Conservation (phyloP, 2,888 invertebrate species). For the Drosophila tripunctata region DNA sequence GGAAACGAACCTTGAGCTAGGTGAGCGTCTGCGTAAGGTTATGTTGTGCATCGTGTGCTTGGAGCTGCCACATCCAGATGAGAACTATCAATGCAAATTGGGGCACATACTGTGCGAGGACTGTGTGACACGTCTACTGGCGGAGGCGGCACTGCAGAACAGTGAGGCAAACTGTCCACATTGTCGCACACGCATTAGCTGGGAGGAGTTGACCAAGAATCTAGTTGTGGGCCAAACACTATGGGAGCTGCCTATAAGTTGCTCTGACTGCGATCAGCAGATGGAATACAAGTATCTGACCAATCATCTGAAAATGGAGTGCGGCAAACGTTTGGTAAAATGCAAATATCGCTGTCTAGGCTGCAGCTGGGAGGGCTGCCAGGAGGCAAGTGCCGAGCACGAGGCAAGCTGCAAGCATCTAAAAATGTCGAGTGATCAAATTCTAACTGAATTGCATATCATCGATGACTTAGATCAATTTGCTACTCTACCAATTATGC, state of each 20-base stretch:
- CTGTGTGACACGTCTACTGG: slow-evolving; percentile 44
- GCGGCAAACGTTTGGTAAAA: slow-evolving; percentile 24
- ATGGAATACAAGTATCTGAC: slow-evolving; percentile 17
- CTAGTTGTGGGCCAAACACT: slow-evolving; percentile 30
- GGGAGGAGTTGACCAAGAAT: slow-evolving; percentile 20
- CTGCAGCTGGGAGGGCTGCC: slow-evolving; percentile 38
- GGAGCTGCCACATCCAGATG: slow-evolving; percentile 48
- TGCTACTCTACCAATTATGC: fast-evolving
- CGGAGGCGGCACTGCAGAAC: slow-evolving; percentile 19
- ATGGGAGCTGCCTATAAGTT: slow-evolving; percentile 39
- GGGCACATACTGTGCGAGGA: slow-evolving; percentile 52
- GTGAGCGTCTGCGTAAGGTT: slow-evolving; percentile 39
- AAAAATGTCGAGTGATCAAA: slow-evolving; percentile 11
- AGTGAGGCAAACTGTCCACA: slow-evolving; percentile 30
- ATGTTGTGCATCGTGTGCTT: slow-evolving; percentile 50
- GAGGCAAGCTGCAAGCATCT: slow-evolving; percentile 10
- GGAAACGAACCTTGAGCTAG: slow-evolving; percentile 13
- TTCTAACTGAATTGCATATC: background rate
- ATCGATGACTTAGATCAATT: background rate
- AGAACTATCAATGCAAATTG: slow-evolving; percentile 40
- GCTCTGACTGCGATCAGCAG: slow-evolving; percentile 23
- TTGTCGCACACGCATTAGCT: slow-evolving; percentile 40
- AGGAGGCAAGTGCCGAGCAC: slow-evolving; percentile 9
- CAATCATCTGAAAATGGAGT: slow-evolving; percentile 27
- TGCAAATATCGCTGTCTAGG: slow-evolving; percentile 42